phyloP scores from a whole-genome alignment of 1,140 invertebrate genomes.

The Atta cephalotes region DNA sequence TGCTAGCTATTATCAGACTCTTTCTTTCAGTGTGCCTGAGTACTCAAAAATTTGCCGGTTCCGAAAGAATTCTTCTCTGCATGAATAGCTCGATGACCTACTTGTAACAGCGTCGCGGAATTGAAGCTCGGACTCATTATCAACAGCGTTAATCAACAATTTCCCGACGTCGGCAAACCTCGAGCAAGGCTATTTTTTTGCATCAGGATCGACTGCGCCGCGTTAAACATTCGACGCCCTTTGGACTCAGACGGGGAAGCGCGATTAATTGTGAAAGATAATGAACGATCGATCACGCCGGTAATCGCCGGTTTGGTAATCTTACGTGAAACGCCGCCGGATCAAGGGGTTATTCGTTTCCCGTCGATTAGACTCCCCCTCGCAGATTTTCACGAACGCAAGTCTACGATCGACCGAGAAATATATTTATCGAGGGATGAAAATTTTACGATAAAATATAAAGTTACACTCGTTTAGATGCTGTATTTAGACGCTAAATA shows the following conservation, averaged over 20 bases:
- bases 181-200: conserved; percentile 57
- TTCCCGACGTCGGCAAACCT: conserved; percentile 67
- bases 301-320: conserved; percentile 35
- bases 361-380: conserved; percentile 26
- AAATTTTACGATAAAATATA: conserved; percentile 7
- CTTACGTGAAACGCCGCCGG: conserved; percentile 34
- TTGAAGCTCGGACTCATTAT: conserved; percentile 58
- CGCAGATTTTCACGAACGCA: not conserved
- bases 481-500: not conserved
- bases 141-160: conserved; percentile 70
- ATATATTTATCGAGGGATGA: not conserved
- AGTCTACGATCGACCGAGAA: not conserved
- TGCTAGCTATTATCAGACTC: no score
- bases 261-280: conserved; percentile 46
- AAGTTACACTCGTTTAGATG: not conserved
- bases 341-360: conserved; percentile 32
- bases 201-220: conserved; percentile 24
- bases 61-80: conserved; percentile 2
- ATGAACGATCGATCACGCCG: conserved; percentile 47
- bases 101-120: not conserved
- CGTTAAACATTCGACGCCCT: conserved; percentile 26
- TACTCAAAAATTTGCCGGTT: not conserved
- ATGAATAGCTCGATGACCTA: not conserved
- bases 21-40: no score
- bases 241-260: not conserved